Base-by-base conservation (phyloP, 92 coral and sea anemone genomes). In the Porites cylindrica region DNA sequence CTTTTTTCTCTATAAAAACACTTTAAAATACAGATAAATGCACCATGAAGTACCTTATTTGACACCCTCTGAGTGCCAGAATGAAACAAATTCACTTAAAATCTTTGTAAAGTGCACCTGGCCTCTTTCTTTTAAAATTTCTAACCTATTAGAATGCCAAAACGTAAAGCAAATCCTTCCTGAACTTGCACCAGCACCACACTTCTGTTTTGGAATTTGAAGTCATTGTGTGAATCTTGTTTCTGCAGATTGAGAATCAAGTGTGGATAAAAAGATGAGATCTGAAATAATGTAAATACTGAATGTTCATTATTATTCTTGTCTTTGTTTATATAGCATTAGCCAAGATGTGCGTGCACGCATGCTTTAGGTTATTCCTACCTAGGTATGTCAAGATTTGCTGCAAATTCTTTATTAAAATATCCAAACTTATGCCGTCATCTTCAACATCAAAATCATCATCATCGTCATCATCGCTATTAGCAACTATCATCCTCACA, bases 191-290 rank as follows among this genome's bases (percentile, higher is more conserved):
- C 47, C 47, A 38, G 61, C 61, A 56, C 61, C 61, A 14, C 16
- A 14, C 61, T 56, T 10, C 11, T 56, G 13, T 8, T 24, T 58
- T 63, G 73, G 75, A 66, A 69, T 80, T 80, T 68, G 43, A 72
- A 83, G 38, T 63, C 50, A 10, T 38, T 1, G 47, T 83, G 63
- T 83, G 74, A 72, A 29, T 51, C 60, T 62, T 75, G 23, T 72
- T 83, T 83, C 67, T 85, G 69, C 80, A 85, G 89, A 78, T 76
- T 67, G 83, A 77, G 53, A 85, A 85, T 43, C 83, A 76, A 68
- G 89, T 85, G 59, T 85, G 89, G 89, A 74, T 83, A 78, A 85
- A 85, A 65, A 85, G 89, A 85, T 77, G 80, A 83, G 87, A 62
- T 75, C 53, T 23, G 80, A 73, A 52, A 50, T 73, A 72, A 83